These are phyloP conservation scores for Chiloscyllium plagiosum DNA, from an alignment of 2,113 vertebrate species.

Conservation along the genomic window DNA sequence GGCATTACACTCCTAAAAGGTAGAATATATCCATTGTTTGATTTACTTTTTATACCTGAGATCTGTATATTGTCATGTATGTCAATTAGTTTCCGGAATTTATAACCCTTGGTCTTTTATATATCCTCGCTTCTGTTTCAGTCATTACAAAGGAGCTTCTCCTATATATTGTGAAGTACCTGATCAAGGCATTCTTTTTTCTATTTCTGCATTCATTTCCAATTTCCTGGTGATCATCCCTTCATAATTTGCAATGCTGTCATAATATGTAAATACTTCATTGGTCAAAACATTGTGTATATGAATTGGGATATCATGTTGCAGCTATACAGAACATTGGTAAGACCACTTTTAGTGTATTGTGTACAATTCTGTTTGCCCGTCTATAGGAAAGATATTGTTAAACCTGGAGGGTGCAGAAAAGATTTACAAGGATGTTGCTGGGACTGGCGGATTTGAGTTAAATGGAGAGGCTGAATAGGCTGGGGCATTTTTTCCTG, in stretches of 20 bases:
- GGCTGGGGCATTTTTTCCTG: too few relatives aligned
- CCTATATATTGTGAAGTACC: neutral
- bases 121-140: neutral
- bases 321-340: too few relatives aligned
- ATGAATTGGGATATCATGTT: too few relatives aligned
- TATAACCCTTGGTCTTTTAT: neutral
- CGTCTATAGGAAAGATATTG: too few relatives aligned
- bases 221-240: neutral
- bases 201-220: neutral
- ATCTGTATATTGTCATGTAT: neutral
- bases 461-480: too few relatives aligned
- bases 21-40: neutral
- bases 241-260: neutral
- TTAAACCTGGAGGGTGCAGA: too few relatives aligned
- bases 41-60: neutral
- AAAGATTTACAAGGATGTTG: too few relatives aligned
- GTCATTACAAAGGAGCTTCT: neutral
- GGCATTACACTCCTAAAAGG: neutral
- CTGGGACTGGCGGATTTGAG: too few relatives aligned
- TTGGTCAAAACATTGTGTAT: too few relatives aligned
- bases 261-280: neutral
- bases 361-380: too few relatives aligned
- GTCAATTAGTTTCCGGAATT: neutral
- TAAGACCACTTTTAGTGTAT: too few relatives aligned
- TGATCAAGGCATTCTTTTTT: neutral